Percentiles rank a stretch among this genome's conserved stretches.
phyloP scores from a whole-genome alignment of 2,888 invertebrate genomes.

The Exephanes ischioxanthus region DNA sequence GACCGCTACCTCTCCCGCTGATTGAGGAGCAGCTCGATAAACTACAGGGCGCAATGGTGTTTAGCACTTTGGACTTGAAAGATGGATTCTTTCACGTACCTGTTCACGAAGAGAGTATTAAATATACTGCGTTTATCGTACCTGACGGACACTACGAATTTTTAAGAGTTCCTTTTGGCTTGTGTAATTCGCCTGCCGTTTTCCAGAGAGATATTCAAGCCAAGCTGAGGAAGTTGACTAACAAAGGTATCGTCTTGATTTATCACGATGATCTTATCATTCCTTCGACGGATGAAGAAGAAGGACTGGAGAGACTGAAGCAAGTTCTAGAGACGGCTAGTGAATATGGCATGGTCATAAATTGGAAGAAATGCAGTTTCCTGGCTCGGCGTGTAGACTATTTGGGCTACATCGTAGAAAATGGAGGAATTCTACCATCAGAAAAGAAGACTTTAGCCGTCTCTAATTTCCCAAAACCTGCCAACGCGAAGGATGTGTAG shows the following conservation, averaged over 20 bases:
- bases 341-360: slow-evolving; percentile 34
- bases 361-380: slow-evolving; percentile 54
- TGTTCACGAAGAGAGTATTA: slow-evolving; percentile 53
- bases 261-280: slow-evolving; percentile 59
- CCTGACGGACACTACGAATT: slow-evolving; percentile 69
- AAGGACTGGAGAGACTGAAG: slow-evolving; percentile 28
- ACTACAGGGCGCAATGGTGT: slow-evolving; percentile 60
- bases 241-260: slow-evolving; percentile 41
- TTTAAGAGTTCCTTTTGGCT: slow-evolving; percentile 64
- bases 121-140: slow-evolving; percentile 69
- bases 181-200: slow-evolving; percentile 64
- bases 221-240: slow-evolving; percentile 35
- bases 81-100: slow-evolving; percentile 70
- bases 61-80: slow-evolving; percentile 57
- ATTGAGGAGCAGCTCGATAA: slow-evolving; percentile 70
- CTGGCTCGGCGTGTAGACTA: slow-evolving; percentile 28
- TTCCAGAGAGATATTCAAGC: slow-evolving; percentile 61
- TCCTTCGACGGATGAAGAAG: slow-evolving; percentile 35
- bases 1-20: slow-evolving; percentile 70
- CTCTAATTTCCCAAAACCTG: slow-evolving; percentile 58
- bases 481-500: slow-evolving; percentile 53
- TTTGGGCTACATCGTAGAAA: slow-evolving; percentile 16
- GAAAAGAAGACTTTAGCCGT: slow-evolving; percentile 64
- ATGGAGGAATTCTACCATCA: slow-evolving; percentile 44
- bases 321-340: slow-evolving; percentile 28